Percentiles rank a stretch among this genome's conserved stretches.
phyloP scores from a whole-genome alignment of 1,140 invertebrate genomes.

The Tribolium madens region DNA sequence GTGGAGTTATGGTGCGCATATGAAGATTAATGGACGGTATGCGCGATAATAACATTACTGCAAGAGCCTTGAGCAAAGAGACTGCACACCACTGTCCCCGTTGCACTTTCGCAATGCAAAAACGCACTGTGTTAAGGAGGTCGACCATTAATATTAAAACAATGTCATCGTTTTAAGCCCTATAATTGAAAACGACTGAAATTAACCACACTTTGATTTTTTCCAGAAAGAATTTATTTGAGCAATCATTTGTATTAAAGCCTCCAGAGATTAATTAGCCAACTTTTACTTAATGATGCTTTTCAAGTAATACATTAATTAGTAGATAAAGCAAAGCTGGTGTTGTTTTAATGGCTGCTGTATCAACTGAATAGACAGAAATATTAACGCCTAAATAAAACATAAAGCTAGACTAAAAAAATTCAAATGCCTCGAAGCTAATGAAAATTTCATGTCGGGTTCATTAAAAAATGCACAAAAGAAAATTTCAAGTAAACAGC shows the following conservation, averaged over 20 bases:
- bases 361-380: neutral
- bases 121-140: conserved; percentile 24
- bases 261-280: conserved; percentile 23
- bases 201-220: neutral
- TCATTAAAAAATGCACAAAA: neutral
- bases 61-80: conserved; percentile 34
- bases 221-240: no score
- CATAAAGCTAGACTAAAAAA: neutral
- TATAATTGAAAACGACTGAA: conserved; percentile 22
- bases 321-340: conserved; percentile 25
- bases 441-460: neutral
- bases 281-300: conserved; percentile 31
- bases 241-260: conserved; percentile 21
- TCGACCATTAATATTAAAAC: conserved; percentile 42
- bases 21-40: conserved; percentile 35
- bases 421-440: neutral
- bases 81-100: conserved; percentile 32
- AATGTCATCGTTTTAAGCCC: conserved; percentile 24
- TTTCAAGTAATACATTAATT: conserved; percentile 29
- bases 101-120: conserved; percentile 33
- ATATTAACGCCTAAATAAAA: conserved; percentile 8
- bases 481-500: neutral
- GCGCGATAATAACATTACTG: conserved; percentile 33
- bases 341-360: conserved; percentile 18
- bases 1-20: conserved; percentile 31